Conservation (phyloP, 1,140 invertebrate genomes). For the Belonocnema kinseyi region DNA sequence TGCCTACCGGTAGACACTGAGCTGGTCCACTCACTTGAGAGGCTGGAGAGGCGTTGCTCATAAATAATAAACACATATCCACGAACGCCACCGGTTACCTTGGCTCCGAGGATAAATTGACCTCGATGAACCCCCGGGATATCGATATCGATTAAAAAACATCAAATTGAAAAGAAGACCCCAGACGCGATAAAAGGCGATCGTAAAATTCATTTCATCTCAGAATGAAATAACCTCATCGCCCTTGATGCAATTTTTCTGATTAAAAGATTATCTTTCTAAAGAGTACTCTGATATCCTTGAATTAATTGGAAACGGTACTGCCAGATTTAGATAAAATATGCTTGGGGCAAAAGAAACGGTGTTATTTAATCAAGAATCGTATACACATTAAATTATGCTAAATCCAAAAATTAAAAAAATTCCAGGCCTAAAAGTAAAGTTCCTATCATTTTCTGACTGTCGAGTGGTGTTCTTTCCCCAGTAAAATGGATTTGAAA, state of each 20-base stretch:
- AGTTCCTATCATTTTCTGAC: too few species aligned
- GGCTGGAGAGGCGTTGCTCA: slow-evolving; percentile 46
- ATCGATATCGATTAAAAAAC: slow-evolving; percentile 30
- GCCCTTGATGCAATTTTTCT: slow-evolving; percentile 5
- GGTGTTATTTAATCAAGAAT: too few species aligned
- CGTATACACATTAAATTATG: too few species aligned
- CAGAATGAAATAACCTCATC: slow-evolving; percentile 23
- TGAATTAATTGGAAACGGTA: slow-evolving; percentile 3
- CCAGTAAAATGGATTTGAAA: too few species aligned
- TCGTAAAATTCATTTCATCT: slow-evolving; percentile 21
- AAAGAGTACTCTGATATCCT: neutral
- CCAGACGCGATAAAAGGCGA: neutral
- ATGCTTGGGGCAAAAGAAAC: too few species aligned
- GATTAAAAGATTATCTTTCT: neutral
- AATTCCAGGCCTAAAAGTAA: too few species aligned
- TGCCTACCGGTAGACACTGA: slow-evolving; percentile 57
- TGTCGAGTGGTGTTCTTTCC: too few species aligned
- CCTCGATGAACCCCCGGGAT: slow-evolving; percentile 58
- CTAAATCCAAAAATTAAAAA: too few species aligned
- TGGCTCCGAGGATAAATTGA: slow-evolving; percentile 18
- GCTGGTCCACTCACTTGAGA: slow-evolving; percentile 33
- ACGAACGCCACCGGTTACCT: slow-evolving; percentile 61
- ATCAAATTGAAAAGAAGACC: slow-evolving; percentile 21
- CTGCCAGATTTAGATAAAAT: too few species aligned
- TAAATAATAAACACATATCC: slow-evolving; percentile 71